phyloP scores from a whole-genome alignment of 2,113 vertebrate genomes.

The Lophochroa leadbeateri region DNA sequence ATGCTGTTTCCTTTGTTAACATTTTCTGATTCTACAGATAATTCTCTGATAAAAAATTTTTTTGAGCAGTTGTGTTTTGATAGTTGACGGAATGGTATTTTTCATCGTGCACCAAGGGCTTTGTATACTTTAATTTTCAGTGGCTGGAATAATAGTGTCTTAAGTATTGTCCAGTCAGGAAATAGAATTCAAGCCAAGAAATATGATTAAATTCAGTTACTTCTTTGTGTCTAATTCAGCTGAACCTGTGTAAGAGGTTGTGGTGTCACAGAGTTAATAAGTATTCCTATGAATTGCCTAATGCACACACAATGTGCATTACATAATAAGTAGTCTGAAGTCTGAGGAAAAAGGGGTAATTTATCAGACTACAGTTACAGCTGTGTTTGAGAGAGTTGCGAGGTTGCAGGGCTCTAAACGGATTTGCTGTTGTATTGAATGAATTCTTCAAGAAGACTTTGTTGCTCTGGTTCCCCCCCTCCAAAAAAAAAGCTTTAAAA shows the following conservation, averaged over 20 bases:
- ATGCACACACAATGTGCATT: background rate
- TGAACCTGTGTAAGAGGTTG: background rate
- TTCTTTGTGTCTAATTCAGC: background rate
- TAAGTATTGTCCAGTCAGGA: background rate
- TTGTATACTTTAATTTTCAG: background rate
- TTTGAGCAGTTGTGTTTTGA: background rate
- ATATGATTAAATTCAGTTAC: background rate
- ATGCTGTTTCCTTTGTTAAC: background rate
- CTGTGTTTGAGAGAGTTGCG: background rate
- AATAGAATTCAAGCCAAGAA: background rate
- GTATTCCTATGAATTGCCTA: background rate
- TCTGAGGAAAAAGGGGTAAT: background rate
- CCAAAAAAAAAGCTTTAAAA: no score
- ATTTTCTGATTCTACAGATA: background rate
- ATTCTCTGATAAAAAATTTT: background rate
- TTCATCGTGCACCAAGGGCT: background rate
- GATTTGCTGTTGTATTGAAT: background rate
- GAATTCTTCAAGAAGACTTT: background rate
- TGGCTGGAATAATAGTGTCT: background rate
- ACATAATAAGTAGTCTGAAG: background rate
- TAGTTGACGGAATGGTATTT: background rate
- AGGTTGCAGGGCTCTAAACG: background rate
- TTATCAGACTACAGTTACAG: constrained; percentile 40
- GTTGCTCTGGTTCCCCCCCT: background rate
- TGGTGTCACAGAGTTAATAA: background rate